A percentile compares a stretch with the other conserved stretches of the same genome.
Evolutionary conservation across 2,113 vertebrate species (phyloP).

Genomic region (Pelmatolapia mariae): DNA sequence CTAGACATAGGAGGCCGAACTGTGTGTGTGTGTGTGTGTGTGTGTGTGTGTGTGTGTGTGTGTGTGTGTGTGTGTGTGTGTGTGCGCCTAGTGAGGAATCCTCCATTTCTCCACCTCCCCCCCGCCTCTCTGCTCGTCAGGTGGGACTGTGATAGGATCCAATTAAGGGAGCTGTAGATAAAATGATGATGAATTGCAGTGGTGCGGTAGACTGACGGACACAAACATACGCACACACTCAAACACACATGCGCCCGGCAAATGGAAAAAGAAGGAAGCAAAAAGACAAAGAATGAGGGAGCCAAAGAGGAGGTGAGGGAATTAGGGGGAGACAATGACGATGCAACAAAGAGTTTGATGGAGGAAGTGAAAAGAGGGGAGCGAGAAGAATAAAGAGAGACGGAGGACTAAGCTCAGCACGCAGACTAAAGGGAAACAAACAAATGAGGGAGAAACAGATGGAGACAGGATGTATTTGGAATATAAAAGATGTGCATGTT

Average conservation of each 20-base stretch:
- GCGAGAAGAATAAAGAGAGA: not conserved
- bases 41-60: not conserved
- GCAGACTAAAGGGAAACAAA: constrained; percentile 6
- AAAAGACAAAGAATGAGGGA: not conserved
- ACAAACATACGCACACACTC: not conserved
- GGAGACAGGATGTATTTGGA: not conserved
- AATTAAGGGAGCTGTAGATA: constrained; percentile 86
- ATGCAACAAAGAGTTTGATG: not conserved
- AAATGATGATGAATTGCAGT: constrained; percentile 85
- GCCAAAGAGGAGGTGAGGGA: constrained; percentile 19
- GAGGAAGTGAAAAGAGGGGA: not conserved
- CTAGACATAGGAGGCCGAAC: not conserved
- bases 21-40: not conserved
- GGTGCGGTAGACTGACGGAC: constrained; percentile 62
- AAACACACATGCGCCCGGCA: not conserved
- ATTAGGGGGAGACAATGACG: constrained; percentile 23
- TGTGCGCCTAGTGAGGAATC: not conserved
- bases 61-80: not conserved
- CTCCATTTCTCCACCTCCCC: not conserved
- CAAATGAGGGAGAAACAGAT: constrained; percentile 23
- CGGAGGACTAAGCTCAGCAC: not conserved
- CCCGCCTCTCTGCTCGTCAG: constrained; percentile 15
- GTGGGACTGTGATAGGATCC: constrained; percentile 83
- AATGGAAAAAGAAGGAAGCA: not conserved
- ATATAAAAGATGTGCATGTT: constrained; percentile 20